A percentile compares a stretch with the other conserved stretches of the same genome.
phyloP scores from a whole-genome alignment of 2,113 vertebrate species.

The Istiophorus platypterus region DNA sequence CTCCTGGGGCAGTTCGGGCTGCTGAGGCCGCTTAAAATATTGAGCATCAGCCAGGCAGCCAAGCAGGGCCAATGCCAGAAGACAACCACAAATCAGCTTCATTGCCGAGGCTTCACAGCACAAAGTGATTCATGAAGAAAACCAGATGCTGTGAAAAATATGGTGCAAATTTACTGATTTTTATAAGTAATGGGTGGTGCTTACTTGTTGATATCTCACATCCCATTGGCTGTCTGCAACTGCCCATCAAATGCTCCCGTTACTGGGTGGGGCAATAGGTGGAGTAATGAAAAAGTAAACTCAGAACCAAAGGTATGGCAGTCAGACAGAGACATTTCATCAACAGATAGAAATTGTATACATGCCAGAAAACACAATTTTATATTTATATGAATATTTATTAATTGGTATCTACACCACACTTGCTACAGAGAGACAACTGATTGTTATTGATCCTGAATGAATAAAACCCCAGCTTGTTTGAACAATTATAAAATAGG shows the following conservation, averaged over 20 bases:
- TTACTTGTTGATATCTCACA: conserved; percentile 9
- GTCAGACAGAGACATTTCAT: background rate
- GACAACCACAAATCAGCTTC: conserved; percentile 43
- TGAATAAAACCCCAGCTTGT: too few relatives aligned
- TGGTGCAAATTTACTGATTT: conserved; percentile 31
- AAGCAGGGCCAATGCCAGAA: conserved; percentile 56
- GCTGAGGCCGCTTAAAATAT: background rate
- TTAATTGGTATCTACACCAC: background rate
- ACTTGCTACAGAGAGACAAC: background rate
- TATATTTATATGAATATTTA: background rate
- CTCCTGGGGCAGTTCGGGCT: background rate
- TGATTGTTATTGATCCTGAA: conserved; percentile 3
- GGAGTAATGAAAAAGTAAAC: conserved; percentile 3
- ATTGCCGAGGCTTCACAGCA: conserved; percentile 57
- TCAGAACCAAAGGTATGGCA: background rate
- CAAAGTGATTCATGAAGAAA: conserved; percentile 27
- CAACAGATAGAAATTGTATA: background rate
- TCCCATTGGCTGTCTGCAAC: conserved; percentile 32
- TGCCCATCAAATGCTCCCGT: conserved; percentile 48
- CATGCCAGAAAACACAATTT: background rate
- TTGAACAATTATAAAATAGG: background rate
- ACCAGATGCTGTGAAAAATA: conserved; percentile 48
- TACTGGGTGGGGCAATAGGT: conserved; percentile 24
- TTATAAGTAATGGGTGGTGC: conserved; percentile 57
- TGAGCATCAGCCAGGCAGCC: conserved; percentile 50